A percentile compares a stretch with the other conserved stretches of the same genome.
Evolutionary conservation across 2,888 invertebrate genomes (phyloP).

Genomic region (Malacosoma neustria): DNA sequence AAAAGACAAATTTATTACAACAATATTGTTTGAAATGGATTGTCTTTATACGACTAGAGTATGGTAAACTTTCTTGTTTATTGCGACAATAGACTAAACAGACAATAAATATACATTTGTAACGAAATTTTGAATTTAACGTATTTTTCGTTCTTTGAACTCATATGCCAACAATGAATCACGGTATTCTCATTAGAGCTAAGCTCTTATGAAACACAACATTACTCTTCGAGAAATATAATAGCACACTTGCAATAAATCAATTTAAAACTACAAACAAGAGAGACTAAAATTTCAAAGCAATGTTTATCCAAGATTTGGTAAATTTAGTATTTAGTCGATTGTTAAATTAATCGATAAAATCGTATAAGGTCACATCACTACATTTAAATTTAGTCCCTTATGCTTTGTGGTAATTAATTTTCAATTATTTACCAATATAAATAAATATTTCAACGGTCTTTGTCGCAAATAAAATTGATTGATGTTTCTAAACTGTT

Average conservation of each 20-base stretch:
- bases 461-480: constrained; percentile 21
- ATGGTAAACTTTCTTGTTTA: constrained; percentile 54
- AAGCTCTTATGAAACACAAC: constrained; percentile 23
- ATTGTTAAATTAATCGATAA: not conserved
- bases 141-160: constrained; percentile 48
- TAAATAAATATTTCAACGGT: constrained; percentile 5
- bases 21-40: constrained; percentile 14
- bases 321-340: too few species aligned
- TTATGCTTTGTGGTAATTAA: not conserved
- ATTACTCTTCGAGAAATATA: constrained; percentile 22
- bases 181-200: constrained; percentile 25
- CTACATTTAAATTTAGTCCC: not conserved
- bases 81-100: constrained; percentile 33
- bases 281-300: too few species aligned
- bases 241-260: constrained; percentile 1
- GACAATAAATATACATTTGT: constrained; percentile 19
- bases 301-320: too few species aligned
- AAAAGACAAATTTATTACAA: constrained; percentile 18
- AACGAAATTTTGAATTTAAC: constrained; percentile 27
- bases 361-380: not conserved
- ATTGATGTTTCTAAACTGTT: too few species aligned
- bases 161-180: constrained; percentile 28
- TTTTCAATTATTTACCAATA: not conserved
- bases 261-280: too few species aligned
- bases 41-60: constrained; percentile 64